phyloP scores from a whole-genome alignment of 2,113 vertebrate species.

The Nothocercus nigrocapillus region DNA sequence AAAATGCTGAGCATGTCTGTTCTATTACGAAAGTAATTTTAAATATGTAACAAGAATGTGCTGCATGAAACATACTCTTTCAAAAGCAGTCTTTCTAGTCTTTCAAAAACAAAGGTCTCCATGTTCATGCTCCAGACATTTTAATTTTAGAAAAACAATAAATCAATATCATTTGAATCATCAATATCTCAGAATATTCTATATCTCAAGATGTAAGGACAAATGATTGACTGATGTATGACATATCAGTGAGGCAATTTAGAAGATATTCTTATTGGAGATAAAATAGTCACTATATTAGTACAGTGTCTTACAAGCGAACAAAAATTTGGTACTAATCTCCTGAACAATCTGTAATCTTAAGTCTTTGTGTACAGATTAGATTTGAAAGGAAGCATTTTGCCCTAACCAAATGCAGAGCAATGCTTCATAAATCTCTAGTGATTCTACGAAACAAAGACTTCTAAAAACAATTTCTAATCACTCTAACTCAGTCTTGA shows the following conservation, averaged over 20 bases:
- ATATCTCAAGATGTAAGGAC: not conserved
- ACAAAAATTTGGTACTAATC: not conserved
- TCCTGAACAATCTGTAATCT: not conserved
- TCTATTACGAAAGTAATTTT: not conserved
- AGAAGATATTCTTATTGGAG: not conserved
- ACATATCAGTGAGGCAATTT: not conserved
- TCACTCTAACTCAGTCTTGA: not conserved
- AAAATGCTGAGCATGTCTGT: not conserved
- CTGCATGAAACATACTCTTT: not conserved
- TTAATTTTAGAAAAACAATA: not conserved
- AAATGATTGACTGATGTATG: not conserved
- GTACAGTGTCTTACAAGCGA: not conserved
- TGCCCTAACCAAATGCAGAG: not conserved
- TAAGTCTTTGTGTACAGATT: not conserved
- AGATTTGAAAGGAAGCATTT: not conserved
- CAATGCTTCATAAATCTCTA: not conserved
- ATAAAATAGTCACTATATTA: not conserved
- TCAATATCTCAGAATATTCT: not conserved
- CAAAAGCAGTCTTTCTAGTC: not conserved
- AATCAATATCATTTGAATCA: not conserved
- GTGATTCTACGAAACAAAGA: not conserved
- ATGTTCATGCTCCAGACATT: not conserved
- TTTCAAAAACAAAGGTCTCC: not conserved
- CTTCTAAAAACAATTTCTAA: not conserved
- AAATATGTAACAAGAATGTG: not conserved